Conservation (phyloP, 1,140 invertebrate genomes). For the Drosophila rufa region DNA sequence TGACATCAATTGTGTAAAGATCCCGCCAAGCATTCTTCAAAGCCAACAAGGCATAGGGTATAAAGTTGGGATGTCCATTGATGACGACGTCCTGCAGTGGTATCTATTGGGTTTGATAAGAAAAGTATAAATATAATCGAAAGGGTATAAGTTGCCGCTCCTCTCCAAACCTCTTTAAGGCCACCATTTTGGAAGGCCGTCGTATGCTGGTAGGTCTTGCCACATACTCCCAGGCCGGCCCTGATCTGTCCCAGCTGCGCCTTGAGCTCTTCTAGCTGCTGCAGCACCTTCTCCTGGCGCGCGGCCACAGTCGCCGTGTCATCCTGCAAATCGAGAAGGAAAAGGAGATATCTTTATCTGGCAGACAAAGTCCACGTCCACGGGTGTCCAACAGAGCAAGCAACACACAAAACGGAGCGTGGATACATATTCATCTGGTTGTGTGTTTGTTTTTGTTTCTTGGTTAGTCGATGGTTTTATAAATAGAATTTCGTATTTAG, state of each 20-base stretch:
- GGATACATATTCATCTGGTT: conserved; percentile 33
- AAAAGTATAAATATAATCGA: not conserved
- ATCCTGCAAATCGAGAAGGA: conserved; percentile 37
- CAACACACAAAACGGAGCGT: conserved; percentile 52
- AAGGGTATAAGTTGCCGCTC: not conserved
- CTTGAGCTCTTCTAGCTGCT: conserved; percentile 79
- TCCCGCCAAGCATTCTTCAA: conserved; percentile 81
- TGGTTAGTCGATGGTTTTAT: conserved; percentile 54
- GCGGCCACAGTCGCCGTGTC: conserved; percentile 55
- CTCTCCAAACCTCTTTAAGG: conserved; percentile 62
- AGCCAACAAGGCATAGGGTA: conserved; percentile 81
- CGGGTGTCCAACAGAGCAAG: conserved; percentile 33
- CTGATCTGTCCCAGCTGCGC: conserved; percentile 71
- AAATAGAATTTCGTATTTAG: conserved; percentile 59
- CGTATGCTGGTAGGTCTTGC: conserved; percentile 66
- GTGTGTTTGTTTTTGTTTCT: conserved; percentile 26
- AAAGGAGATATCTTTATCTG: conserved; percentile 14
- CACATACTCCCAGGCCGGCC: conserved; percentile 65
- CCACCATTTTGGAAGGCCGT: conserved; percentile 68
- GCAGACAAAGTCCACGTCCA: conserved; percentile 8
- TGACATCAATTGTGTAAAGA: conserved; percentile 76
- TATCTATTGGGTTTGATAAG: conserved; percentile 36
- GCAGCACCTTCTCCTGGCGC: conserved; percentile 73
- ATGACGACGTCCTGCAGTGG: conserved; percentile 81
- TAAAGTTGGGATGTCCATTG: conserved; percentile 84